Conservation (phyloP, 2,888 invertebrate species). For the Incurvaria masculella region DNA sequence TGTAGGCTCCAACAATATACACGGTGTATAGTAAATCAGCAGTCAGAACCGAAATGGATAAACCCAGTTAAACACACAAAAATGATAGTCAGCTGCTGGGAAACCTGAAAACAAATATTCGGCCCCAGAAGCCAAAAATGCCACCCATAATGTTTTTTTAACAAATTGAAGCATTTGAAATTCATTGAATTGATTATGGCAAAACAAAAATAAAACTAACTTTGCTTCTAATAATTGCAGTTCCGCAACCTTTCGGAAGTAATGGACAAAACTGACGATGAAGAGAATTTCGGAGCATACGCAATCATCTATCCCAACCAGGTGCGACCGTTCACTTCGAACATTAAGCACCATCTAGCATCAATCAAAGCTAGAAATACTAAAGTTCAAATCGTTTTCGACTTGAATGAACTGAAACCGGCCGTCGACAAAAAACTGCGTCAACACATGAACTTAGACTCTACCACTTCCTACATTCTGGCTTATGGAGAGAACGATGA, state of each 20-base stretch:
- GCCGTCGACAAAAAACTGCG: not conserved
- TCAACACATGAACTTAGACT: conserved; percentile 24
- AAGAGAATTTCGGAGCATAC: conserved; percentile 9
- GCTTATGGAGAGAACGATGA: conserved; percentile 49
- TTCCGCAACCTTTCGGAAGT: conserved; percentile 8
- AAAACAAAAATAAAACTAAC: too few species aligned
- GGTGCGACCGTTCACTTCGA: not conserved
- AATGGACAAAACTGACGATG: conserved; percentile 5
- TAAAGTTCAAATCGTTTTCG: not conserved
- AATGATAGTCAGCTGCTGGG: too few species aligned
- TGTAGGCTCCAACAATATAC: too few species aligned
- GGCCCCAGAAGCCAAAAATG: too few species aligned
- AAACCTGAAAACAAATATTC: too few species aligned
- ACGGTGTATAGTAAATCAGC: too few species aligned
- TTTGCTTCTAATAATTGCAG: too few species aligned
- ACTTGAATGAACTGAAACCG: not conserved
- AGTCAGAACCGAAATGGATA: too few species aligned
- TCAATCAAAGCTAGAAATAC: not conserved
- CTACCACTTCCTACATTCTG: conserved; percentile 52
- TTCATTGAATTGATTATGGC: too few species aligned
- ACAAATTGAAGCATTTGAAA: too few species aligned
- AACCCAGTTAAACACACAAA: too few species aligned
- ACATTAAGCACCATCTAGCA: not conserved
- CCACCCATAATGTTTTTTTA: too few species aligned
- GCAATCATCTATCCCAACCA: conserved; percentile 6